A percentile compares a stretch with the other conserved stretches of the same genome.
Conservation (phyloP, 2,888 invertebrate species). For the Clostera curtula region DNA sequence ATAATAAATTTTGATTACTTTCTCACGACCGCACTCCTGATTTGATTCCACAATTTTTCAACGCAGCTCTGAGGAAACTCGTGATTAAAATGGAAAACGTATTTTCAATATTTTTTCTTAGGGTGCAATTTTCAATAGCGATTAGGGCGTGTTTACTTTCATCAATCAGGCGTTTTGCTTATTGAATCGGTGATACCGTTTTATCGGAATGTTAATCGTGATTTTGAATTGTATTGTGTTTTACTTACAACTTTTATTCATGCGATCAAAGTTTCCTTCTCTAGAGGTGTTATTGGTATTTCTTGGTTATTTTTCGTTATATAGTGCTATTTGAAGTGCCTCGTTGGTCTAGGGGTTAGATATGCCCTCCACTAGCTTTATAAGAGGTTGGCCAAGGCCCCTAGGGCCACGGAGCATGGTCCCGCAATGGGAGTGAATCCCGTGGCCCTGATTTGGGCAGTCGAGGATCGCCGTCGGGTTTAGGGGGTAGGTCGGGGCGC, state of each 20-base stretch:
- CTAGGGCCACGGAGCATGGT: no score
- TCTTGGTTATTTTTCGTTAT: no score
- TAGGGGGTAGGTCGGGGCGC: no score
- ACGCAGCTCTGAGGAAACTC: slow-evolving; percentile 45
- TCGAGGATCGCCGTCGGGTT: no score
- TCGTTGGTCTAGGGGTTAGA: no score
- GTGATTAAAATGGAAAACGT: slow-evolving; percentile 57
- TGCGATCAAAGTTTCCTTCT: slow-evolving; percentile 13
- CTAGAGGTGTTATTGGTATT: no score
- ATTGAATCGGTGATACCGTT: slow-evolving; percentile 18
- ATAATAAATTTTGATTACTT: slow-evolving; percentile 71
- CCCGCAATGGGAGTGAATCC: no score
- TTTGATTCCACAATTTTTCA: slow-evolving; percentile 62
- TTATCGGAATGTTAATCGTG: slow-evolving; percentile 9
- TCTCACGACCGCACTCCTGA: slow-evolving; percentile 67
- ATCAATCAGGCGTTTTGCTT: slow-evolving; percentile 15
- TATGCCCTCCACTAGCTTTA: no score
- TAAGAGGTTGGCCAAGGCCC: no score
- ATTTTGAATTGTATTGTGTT: not conserved
- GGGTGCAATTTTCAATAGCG: slow-evolving; percentile 23
- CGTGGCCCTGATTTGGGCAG: no score
- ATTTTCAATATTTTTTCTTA: slow-evolving; percentile 33
- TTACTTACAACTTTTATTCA: slow-evolving; percentile 2
- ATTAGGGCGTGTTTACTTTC: slow-evolving; percentile 21
- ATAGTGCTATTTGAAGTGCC: no score